phyloP scores from a whole-genome alignment of 2,113 vertebrate genomes.

The Phainopepla nitens region DNA sequence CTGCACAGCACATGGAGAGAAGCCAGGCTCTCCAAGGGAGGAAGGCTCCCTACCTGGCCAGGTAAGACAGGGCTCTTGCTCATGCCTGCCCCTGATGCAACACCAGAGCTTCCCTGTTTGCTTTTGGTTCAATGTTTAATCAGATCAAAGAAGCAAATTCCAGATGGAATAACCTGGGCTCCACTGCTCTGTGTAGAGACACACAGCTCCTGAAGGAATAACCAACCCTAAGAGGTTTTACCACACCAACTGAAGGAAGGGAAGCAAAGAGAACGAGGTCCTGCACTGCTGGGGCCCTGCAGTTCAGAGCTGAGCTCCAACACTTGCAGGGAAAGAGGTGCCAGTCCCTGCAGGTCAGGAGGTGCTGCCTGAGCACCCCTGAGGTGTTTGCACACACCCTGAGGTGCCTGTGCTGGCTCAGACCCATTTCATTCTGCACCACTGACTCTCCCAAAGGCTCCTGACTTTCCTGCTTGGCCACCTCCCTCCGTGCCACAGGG shows the following conservation, averaged over 20 bases:
- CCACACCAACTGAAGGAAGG: not conserved
- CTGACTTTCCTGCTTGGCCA: not conserved
- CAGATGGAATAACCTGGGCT: not conserved
- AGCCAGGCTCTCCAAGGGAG: not conserved
- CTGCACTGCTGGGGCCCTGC: not conserved
- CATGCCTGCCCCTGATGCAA: not conserved
- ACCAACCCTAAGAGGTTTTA: not conserved
- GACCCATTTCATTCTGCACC: not conserved
- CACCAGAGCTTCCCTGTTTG: not conserved
- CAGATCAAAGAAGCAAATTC: not conserved
- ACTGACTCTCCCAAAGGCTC: not conserved
- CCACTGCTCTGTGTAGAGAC: not conserved
- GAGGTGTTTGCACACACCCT: not conserved
- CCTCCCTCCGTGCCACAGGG: not conserved
- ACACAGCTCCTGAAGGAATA: not conserved
- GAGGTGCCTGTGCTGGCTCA: not conserved
- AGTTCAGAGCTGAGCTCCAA: not conserved
- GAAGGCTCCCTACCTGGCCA: not conserved
- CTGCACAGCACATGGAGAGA: not conserved
- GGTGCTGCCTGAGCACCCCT: not conserved
- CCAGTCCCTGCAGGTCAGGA: not conserved
- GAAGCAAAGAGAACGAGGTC: not conserved
- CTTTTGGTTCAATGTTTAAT: conserved; percentile 36
- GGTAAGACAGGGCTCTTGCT: not conserved
- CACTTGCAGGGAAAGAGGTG: rapidly evolving